Conservation (phyloP, 2,888 invertebrate species). For the Rotaria magnacalcarata region DNA sequence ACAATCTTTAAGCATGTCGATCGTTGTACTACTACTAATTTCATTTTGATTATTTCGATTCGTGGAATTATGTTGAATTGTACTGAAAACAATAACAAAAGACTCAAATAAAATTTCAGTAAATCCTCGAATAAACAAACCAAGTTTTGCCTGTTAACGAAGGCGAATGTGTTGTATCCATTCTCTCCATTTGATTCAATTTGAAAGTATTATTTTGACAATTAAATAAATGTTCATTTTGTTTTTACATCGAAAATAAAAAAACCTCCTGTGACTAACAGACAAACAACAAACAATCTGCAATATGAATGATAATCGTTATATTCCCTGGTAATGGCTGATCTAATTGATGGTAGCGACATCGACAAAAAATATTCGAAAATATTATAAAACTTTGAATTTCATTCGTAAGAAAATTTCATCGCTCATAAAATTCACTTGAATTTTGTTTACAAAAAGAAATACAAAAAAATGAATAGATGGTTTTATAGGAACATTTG, state of each 20-base stretch:
- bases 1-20: constrained; percentile 45
- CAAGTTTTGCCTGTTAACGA: background rate
- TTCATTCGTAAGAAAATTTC: no score
- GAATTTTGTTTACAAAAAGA: background rate
- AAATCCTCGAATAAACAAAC: background rate
- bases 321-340: background rate
- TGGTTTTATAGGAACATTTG: background rate
- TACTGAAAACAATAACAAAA: background rate
- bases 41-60: constrained; percentile 12
- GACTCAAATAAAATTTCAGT: background rate
- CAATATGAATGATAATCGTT: background rate
- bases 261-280: background rate
- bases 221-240: background rate
- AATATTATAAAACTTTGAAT: no score
- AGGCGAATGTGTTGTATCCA: constrained; percentile 11
- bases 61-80: background rate
- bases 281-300: background rate
- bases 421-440: no score
- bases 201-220: background rate
- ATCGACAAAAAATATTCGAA: no score
- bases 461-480: background rate
- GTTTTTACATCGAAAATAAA: background rate
- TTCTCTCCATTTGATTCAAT: background rate
- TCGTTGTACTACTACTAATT: background rate
- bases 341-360: background rate